Evolutionary conservation across 37 sponge, comb jelly and placozoan genomes (phyloP).

Genomic region (Theonella swinhoei): DNA sequence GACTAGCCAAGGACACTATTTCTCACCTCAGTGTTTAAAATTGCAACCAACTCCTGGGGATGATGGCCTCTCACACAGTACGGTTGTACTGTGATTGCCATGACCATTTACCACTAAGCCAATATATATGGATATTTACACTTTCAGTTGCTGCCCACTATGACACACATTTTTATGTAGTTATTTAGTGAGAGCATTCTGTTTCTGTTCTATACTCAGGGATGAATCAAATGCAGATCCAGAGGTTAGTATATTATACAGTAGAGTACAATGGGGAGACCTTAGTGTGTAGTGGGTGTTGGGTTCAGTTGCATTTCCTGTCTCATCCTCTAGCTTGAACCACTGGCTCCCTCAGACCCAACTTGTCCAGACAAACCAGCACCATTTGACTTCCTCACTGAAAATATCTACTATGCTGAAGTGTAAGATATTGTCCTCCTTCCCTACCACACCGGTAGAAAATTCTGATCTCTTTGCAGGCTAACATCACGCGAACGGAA

Average conservation of each 20-base stretch:
- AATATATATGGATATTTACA: too few species aligned
- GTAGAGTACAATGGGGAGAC: not conserved
- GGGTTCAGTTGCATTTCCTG: not conserved
- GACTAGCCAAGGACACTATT: too few species aligned
- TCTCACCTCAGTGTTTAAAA: too few species aligned
- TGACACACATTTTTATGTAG: too few species aligned
- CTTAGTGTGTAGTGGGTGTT: not conserved
- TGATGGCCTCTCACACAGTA: too few species aligned
- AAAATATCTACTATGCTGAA: conserved; percentile 81
- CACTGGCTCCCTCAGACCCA: conserved; percentile 70
- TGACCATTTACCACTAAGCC: too few species aligned
- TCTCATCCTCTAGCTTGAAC: conserved; percentile 33
- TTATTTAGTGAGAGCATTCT: too few species aligned
- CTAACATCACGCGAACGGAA: conserved; percentile 64
- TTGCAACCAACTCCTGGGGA: too few species aligned
- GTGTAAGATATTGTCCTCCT: not conserved
- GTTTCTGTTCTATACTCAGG: not conserved
- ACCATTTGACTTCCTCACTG: conserved; percentile 82
- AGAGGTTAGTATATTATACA: not conserved
- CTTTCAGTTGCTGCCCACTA: too few species aligned
- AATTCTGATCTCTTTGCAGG: conserved; percentile 19
- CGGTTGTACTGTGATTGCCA: too few species aligned
- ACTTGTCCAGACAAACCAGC: conserved; percentile 57
- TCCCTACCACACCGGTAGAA: not conserved
- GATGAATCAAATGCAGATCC: not conserved